Conservation (phyloP, 2,888 invertebrate species). For the Melinaea marsaeus region DNA sequence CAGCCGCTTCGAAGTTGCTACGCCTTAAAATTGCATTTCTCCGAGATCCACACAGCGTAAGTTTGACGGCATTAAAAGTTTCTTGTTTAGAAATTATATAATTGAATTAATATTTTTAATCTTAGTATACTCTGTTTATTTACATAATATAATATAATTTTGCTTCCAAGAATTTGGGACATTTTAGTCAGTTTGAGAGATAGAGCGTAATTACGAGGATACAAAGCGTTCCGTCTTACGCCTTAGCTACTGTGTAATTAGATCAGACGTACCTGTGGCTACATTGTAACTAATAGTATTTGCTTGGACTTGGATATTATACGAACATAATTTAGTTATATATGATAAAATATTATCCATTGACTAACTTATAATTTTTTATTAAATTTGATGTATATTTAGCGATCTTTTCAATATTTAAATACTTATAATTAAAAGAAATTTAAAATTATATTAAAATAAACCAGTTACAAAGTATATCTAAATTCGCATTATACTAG, state of each 20-base stretch:
- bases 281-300: conserved; percentile 1
- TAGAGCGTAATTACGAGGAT: background rate
- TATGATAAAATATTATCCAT: too few species aligned
- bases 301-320: background rate
- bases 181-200: background rate
- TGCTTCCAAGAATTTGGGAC: too few species aligned
- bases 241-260: conserved; percentile 2
- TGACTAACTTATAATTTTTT: too few species aligned
- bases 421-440: too few species aligned
- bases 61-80: background rate
- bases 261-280: background rate
- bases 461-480: background rate
- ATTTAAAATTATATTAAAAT: too few species aligned
- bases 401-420: too few species aligned
- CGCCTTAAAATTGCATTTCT: conserved; percentile 6
- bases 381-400: too few species aligned
- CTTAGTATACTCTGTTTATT: too few species aligned
- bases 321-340: too few species aligned
- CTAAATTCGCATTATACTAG: background rate
- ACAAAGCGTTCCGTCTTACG: conserved; percentile 5
- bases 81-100: background rate
- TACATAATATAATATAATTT: too few species aligned
- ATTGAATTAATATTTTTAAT: too few species aligned
- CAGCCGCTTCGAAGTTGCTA: conserved; percentile 1
- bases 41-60: too few species aligned